Evolutionary conservation across 2,113 vertebrate species (phyloP).

Genomic region (Paramormyrops kingsleyae): DNA sequence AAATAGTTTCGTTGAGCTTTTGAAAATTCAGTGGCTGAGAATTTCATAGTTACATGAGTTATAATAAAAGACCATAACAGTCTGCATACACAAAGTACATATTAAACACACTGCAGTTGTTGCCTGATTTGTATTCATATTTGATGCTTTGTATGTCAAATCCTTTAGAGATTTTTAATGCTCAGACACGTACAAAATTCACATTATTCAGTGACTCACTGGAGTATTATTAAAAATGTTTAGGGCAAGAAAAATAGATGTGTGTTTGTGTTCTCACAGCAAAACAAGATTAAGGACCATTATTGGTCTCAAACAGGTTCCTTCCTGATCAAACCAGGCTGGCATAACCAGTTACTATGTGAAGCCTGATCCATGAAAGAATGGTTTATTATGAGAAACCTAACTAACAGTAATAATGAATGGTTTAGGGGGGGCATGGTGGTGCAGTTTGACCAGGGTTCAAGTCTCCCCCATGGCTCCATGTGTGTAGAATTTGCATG

Average conservation of each 20-base stretch:
- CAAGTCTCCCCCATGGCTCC: background rate
- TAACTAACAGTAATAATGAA: background rate
- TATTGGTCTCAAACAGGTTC: background rate
- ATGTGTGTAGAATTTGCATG: background rate
- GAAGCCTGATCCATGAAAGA: background rate
- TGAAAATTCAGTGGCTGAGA: background rate
- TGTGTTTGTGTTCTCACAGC: background rate
- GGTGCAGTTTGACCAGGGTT: background rate
- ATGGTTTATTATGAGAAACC: background rate
- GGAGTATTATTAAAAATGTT: background rate
- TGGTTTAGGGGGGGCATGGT: background rate
- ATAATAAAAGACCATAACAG: background rate
- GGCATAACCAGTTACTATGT: background rate
- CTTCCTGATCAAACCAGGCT: background rate
- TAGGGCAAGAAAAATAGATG: background rate
- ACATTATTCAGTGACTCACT: background rate
- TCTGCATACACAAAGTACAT: background rate
- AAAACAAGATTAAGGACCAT: background rate
- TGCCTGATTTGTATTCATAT: background rate
- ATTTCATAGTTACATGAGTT: background rate
- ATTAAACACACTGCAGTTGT: background rate
- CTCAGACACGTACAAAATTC: background rate
- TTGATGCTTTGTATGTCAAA: background rate
- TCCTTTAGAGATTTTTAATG: background rate
- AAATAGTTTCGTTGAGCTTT: background rate